These are phyloP conservation scores for Dorcus hopei DNA, from an alignment of 2,888 invertebrate species.

Conservation along the genomic window DNA sequence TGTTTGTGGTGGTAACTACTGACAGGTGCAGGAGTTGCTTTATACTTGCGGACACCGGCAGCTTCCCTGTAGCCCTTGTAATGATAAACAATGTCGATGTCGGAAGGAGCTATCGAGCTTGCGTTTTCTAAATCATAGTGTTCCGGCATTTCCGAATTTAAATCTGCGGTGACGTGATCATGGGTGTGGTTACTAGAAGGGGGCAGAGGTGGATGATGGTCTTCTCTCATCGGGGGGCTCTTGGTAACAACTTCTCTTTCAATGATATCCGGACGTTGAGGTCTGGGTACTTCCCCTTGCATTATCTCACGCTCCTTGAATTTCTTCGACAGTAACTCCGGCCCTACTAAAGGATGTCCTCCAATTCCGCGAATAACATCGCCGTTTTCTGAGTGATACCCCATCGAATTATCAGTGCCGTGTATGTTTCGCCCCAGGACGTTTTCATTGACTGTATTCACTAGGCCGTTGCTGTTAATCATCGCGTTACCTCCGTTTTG, in stretches of 20 bases:
- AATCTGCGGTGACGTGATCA: constrained; percentile 72
- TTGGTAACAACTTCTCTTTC: constrained; percentile 85
- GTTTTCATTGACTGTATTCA: constrained; percentile 66
- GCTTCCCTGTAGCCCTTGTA: constrained; percentile 91
- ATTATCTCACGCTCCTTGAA: constrained; percentile 83
- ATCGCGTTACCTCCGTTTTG: constrained; percentile 71
- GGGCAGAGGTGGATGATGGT: constrained; percentile 77
- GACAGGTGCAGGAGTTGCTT: constrained; percentile 79
- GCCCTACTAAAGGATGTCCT: constrained; percentile 75
- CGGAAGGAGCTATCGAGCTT: constrained; percentile 95
- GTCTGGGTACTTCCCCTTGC: constrained; percentile 66
- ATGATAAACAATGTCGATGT: constrained; percentile 94
- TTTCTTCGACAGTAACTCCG: constrained; percentile 84
- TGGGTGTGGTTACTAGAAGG: constrained; percentile 69
- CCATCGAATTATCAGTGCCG: constrained; percentile 65
- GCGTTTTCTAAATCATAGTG: constrained; percentile 97
- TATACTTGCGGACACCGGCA: constrained; percentile 79
- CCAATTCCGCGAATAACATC: constrained; percentile 73
- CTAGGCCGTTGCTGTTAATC: constrained; percentile 66
- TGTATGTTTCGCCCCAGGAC: constrained; percentile 68
- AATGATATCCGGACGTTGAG: constrained; percentile 90
- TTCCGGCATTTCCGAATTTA: constrained; percentile 79
- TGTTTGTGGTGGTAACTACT: constrained; percentile 78
- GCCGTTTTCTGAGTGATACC: constrained; percentile 69
- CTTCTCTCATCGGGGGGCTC: constrained; percentile 74